Conservation (phyloP, 2,888 invertebrate genomes). For the Idaea straminata region DNA sequence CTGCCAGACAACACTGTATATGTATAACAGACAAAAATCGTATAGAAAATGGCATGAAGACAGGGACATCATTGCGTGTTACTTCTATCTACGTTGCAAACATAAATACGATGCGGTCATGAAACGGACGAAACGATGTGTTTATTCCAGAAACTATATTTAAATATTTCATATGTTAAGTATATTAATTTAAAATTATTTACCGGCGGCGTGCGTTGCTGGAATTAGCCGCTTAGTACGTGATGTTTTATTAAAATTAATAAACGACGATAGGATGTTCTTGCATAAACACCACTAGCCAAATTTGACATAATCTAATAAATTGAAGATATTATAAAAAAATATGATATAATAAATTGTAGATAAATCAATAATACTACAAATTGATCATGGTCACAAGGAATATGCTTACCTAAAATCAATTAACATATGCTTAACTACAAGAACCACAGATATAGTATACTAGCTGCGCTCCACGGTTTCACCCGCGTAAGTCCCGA, state of each 20-base stretch:
- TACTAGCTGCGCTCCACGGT: no score
- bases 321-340: background rate
- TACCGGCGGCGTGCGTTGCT: background rate
- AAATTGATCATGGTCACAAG: no score
- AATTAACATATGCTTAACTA: no score
- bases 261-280: background rate
- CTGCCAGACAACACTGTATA: background rate
- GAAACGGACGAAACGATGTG: background rate
- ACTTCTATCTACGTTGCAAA: background rate
- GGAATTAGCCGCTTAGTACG: background rate
- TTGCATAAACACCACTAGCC: background rate
- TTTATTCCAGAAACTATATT: constrained; percentile 1
- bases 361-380: no score
- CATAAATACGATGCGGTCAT: background rate
- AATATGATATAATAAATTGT: no score
- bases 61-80: background rate
- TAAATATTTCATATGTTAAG: background rate
- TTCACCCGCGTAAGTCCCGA: no score
- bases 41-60: background rate
- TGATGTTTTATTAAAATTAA: background rate
- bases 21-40: background rate
- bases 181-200: background rate
- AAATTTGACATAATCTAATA: background rate
- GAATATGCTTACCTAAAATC: no score
- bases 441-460: no score